These are phyloP conservation scores for Labeo rohita DNA, from an alignment of 2,113 vertebrate species.

Conservation along the genomic window DNA sequence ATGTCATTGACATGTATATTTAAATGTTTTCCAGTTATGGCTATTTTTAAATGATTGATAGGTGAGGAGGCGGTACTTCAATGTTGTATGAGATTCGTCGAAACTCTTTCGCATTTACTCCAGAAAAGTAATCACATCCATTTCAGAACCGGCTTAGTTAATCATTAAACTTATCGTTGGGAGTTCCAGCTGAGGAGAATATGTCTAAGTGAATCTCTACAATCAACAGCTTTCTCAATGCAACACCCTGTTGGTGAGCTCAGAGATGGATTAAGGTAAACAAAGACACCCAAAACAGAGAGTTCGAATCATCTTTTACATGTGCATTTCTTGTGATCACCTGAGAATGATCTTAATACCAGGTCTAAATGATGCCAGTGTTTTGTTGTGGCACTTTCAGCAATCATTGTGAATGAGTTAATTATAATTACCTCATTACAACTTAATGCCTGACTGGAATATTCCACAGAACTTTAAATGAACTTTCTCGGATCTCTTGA, in stretches of 20 bases:
- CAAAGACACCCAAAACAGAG: neutral
- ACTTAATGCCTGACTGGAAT: neutral
- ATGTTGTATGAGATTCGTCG: too few species aligned
- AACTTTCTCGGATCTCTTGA: neutral
- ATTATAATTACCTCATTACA: neutral
- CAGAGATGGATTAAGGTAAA: neutral
- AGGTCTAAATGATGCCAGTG: neutral
- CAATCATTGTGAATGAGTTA: neutral
- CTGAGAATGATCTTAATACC: neutral
- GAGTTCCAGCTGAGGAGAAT: neutral
- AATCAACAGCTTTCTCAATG: neutral
- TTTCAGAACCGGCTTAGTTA: neutral
- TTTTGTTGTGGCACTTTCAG: neutral
- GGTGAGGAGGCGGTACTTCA: neutral
- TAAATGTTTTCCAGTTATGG: too few species aligned
- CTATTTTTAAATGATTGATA: too few species aligned
- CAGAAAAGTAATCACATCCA: neutral
- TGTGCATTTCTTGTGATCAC: neutral
- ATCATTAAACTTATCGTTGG: neutral
- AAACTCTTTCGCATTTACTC: too few species aligned
- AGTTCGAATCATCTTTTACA: neutral
- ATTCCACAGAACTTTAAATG: neutral
- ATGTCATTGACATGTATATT: too few species aligned
- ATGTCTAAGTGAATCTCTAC: neutral
- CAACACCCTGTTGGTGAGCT: neutral